Evolutionary conservation across 2,797 vertebrate genomes (phyloP).

Genomic region (Micropoecilia bifurca): DNA sequence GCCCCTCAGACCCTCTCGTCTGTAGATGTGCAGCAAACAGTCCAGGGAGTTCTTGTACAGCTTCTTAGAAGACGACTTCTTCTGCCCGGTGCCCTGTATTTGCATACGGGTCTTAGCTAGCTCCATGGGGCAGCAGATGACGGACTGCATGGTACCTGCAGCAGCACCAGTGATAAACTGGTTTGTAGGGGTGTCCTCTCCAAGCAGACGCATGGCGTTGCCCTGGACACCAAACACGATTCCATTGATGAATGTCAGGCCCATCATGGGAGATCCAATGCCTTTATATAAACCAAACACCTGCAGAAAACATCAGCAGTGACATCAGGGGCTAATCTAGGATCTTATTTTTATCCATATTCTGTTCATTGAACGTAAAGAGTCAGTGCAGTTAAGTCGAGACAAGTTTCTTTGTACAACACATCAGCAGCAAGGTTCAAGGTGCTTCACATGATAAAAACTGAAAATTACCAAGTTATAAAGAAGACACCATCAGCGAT

Average conservation of each 20-base stretch:
- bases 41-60: constrained; percentile 95
- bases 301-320: constrained; percentile 70
- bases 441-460: too few species aligned
- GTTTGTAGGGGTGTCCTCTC: constrained; percentile 88
- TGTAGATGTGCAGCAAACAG: constrained; percentile 93
- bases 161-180: constrained; percentile 95
- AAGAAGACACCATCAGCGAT: too few species aligned
- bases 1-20: constrained; percentile 87
- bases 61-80: constrained; percentile 83
- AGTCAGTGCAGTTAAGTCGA: not conserved
- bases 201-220: constrained; percentile 88
- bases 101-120: constrained; percentile 98
- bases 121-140: constrained; percentile 98
- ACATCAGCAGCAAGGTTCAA: too few species aligned
- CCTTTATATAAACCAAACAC: constrained; percentile 94
- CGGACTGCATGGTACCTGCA: constrained; percentile 91
- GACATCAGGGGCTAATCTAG: not conserved
- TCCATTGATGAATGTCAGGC: constrained; percentile 97
- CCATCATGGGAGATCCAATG: constrained; percentile 98
- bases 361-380: not conserved
- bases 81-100: constrained; percentile 92
- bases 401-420: too few species aligned
- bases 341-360: not conserved
- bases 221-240: constrained; percentile 97
- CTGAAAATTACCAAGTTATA: too few species aligned